Conservation (phyloP, 2,113 vertebrate genomes). For the Dinomys branickii region DNA sequence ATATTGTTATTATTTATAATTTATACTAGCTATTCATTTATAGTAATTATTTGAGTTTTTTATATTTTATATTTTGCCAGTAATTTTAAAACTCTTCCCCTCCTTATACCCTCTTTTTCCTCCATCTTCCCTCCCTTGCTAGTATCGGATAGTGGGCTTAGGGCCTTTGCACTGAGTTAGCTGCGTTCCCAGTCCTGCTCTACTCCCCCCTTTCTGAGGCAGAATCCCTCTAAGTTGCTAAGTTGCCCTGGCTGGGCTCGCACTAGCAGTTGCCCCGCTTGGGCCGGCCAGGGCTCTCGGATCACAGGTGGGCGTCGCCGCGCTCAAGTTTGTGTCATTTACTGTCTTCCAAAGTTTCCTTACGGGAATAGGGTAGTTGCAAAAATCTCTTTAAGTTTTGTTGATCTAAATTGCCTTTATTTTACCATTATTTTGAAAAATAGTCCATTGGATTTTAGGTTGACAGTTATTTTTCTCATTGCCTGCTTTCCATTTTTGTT, state of each 20-base stretch:
- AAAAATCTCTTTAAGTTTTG: background rate
- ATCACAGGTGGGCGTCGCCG: too few relatives aligned
- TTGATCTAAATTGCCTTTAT: background rate
- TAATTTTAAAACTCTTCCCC: background rate
- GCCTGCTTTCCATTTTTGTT: constrained; percentile 2
- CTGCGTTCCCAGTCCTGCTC: background rate
- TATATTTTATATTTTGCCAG: background rate
- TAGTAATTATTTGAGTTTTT: background rate
- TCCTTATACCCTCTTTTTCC: background rate
- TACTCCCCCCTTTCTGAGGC: background rate
- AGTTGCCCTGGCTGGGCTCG: background rate
- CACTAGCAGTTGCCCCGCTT: background rate
- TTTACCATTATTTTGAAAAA: constrained; percentile 8
- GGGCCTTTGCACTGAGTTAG: background rate
- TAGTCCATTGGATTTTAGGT: background rate
- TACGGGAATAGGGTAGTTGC: background rate
- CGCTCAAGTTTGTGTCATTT: background rate
- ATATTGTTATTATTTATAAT: too few relatives aligned
- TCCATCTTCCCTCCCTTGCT: background rate
- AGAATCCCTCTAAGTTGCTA: background rate
- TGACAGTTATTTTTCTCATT: background rate
- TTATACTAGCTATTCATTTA: background rate
- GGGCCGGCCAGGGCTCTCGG: background rate
- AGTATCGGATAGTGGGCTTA: background rate
- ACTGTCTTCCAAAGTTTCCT: background rate